Base-by-base conservation (phyloP, 35 echinoderm and acorn worm genomes). In the Ophioderma brevispina region DNA sequence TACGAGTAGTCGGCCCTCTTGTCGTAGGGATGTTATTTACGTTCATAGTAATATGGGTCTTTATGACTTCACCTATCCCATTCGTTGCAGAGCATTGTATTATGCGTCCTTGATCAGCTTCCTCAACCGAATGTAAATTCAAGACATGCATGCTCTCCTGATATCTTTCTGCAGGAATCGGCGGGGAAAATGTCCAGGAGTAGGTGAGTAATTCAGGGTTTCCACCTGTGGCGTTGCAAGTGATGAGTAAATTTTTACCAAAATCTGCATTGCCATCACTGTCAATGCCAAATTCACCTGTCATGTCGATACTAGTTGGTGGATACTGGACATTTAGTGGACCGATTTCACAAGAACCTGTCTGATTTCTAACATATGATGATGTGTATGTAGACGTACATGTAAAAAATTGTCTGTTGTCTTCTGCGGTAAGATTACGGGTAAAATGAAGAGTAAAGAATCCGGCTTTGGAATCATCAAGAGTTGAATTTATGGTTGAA, bases 281-380 rank as follows among this genome's bases (percentile, higher is more conserved):
- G 13, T 85, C 63, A 0, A 21, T 52, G 0, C 25, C 13, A 63
- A 5, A 21, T 2, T 0, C 17, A 0, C 23, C 0, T 46, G 17
- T 15, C 19, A 83, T 52, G 15, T 23, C 52, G 21, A 59, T n/a
- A 0, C 35, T 18, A 6, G 43, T 35, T 15, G 83, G 83, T 18
- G 83, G 83, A 37, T 36, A 85, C 25, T 64, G 33, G 1, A 85
- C 83, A 64, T 85, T 59, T 6, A 85, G 33, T 8, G 83, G 83
- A 28, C 83, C 83, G 6, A 85, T 35, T 14, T 70, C 32, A 18
- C 83, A 85, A 0, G 50, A 64, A 37, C 55, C 43, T 40, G 83
- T 52, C 63, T 63, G 37, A 15, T 33, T 33, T 35, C 34, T 0
- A 34, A 70, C 49, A 18, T 15, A 18, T 6, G 59, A 70, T 70